These are phyloP conservation scores for Manis pentadactyla DNA, from an alignment of 2,797 vertebrate genomes.

Conservation along the genomic window DNA sequence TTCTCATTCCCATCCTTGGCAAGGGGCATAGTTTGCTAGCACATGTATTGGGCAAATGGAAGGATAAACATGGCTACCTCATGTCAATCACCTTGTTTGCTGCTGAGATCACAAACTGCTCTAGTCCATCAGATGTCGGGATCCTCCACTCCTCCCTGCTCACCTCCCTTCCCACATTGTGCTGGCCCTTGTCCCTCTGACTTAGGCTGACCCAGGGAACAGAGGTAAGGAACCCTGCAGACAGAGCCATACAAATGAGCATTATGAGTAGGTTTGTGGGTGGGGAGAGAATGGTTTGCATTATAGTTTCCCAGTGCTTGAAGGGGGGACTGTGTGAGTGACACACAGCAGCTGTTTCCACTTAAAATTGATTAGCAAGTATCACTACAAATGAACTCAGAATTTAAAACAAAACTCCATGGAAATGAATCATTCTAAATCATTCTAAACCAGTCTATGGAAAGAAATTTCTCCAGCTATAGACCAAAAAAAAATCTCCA, in stretches of 20 bases:
- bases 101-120: not conserved
- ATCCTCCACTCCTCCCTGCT: not conserved
- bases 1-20: not conserved
- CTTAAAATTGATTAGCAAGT: constrained; percentile 76
- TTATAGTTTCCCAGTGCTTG: constrained; percentile 50
- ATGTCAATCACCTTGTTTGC: rapidly evolving
- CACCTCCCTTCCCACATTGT: no score
- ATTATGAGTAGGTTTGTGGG: not conserved
- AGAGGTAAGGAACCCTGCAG: not conserved
- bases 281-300: constrained; percentile 61
- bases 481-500: not conserved
- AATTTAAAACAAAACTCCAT: constrained; percentile 74
- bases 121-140: no score
- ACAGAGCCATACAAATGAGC: not conserved
- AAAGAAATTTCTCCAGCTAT: constrained; percentile 47
- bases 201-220: not conserved
- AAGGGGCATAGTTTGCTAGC: not conserved
- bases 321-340: not conserved
- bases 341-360: constrained; percentile 75
- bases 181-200: not conserved
- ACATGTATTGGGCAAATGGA: rapidly evolving
- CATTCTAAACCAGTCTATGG: constrained; percentile 7
- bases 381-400: constrained; percentile 72
- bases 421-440: constrained; percentile 55
- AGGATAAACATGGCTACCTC: not conserved